Base-by-base conservation (phyloP, 2,888 invertebrate species). In the Epinotia demarniana region DNA sequence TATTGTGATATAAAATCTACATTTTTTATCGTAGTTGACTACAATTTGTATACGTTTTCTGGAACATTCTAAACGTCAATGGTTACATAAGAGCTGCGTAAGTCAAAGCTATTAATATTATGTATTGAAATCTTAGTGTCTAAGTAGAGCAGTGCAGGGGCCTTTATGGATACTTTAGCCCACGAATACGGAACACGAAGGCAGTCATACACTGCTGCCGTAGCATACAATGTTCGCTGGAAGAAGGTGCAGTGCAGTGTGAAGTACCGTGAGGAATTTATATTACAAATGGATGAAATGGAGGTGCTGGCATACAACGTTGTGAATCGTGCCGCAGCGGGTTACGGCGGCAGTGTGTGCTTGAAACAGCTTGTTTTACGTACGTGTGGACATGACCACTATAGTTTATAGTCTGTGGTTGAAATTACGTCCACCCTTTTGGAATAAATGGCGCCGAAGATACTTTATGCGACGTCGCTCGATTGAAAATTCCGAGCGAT, bases 381-480 rank as follows among this genome's bases (percentile, higher is more conserved):
- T 5, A 27, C 64, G 23, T 23, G 57, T 43, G 60, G 33, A 58
- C 58, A 27, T 60, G 18, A 33, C 33, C 49, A 53, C 60, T 46
- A 55, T 43, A 27, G 55, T 62, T 63, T 63, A 70, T 75, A 55
- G 3, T 23, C n/a, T 49, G 61, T 33, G 33, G 39, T 60, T 53
- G 60, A 53, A 75, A 16, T 70, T 60, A 75, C 39, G 53, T 53
- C 64, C 75, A 60, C 75, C 75, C 64, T 55, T 70, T 70, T 69
- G 75, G n/a, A 66, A 71, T 61, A 71, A 75, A 71, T 75, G 75
- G 70, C 13, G 64, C 53, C 75, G 75, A 75, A 71, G 70, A 66
- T 70, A 70, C 70, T 70, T 74, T 74, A 74, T 70, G 58, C 69
- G 69, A 49, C 70, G 64, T 70, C 64, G 75, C n/a, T 70, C 70